Evolutionary conservation across 2,888 invertebrate genomes (phyloP).

Genomic region (Morinoia aosen): DNA sequence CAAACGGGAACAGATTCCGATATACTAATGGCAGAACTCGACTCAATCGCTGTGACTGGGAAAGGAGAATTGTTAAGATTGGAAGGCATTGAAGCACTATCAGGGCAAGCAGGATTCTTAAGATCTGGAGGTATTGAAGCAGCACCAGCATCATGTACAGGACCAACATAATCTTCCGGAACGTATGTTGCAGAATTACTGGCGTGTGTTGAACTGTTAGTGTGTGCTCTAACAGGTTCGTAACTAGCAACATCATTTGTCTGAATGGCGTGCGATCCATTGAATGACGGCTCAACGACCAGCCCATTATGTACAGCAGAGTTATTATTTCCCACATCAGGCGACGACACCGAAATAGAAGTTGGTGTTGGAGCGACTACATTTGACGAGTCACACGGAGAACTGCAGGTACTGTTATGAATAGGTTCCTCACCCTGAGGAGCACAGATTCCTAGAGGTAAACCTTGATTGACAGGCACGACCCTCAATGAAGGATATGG

Average conservation of each 20-base stretch:
- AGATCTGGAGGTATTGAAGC: neutral
- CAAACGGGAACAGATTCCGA: neutral
- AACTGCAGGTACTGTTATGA: neutral
- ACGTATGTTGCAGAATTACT: neutral
- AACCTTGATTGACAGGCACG: neutral
- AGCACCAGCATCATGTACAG: neutral
- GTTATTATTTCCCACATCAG: neutral
- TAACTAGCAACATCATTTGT: neutral
- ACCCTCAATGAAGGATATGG: neutral
- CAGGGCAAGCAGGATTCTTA: neutral
- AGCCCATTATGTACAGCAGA: neutral
- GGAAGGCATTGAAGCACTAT: neutral
- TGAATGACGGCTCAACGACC: neutral
- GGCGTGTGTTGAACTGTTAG: neutral
- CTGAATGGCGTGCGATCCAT: neutral
- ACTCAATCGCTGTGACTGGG: neutral
- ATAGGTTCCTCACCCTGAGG: neutral
- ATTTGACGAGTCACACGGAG: neutral
- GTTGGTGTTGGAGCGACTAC: neutral
- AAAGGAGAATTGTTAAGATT: neutral
- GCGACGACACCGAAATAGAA: neutral
- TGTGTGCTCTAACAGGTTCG: neutral
- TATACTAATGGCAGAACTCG: neutral
- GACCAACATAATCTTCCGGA: neutral
- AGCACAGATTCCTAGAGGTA: neutral